Evolutionary conservation across 2,113 vertebrate genomes (phyloP).

Genomic region (Clinocottus analis): DNA sequence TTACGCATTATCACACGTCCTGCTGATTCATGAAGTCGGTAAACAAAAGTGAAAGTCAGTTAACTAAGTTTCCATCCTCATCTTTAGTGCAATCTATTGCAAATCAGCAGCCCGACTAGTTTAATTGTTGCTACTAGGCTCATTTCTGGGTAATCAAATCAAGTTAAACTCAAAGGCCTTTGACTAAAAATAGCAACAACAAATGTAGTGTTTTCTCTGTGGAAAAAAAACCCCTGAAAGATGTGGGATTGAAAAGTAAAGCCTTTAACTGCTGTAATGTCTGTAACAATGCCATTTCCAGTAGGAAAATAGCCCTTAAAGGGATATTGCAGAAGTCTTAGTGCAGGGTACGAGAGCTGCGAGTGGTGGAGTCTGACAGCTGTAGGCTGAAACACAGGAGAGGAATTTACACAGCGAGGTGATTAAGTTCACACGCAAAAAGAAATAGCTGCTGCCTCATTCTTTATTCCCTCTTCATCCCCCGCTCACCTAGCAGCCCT

Average conservation of each 20-base stretch:
- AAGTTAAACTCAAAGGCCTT: neutral
- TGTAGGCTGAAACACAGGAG: neutral
- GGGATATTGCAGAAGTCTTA: too few species aligned
- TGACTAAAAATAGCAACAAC: neutral
- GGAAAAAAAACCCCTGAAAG: neutral
- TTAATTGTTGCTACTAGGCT: neutral
- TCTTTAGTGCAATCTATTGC: neutral
- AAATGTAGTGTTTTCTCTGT: neutral
- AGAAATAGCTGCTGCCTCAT: slow-evolving; percentile 44
- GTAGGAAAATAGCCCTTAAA: neutral
- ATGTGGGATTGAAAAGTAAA: neutral
- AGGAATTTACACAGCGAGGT: neutral
- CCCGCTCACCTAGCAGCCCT: slow-evolving; percentile 11
- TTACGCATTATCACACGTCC: neutral
- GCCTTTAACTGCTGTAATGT: neutral
- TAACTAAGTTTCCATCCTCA: too few species aligned
- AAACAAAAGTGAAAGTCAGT: neutral
- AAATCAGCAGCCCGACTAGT: neutral
- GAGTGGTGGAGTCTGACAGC: neutral
- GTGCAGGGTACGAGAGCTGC: neutral
- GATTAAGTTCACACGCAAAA: slow-evolving; percentile 26
- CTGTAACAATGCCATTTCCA: neutral
- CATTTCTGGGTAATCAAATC: neutral
- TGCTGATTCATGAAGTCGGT: neutral
- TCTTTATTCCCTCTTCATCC: slow-evolving; percentile 52